phyloP scores from a whole-genome alignment of 2,888 invertebrate genomes.

The Antheraea assamensis region DNA sequence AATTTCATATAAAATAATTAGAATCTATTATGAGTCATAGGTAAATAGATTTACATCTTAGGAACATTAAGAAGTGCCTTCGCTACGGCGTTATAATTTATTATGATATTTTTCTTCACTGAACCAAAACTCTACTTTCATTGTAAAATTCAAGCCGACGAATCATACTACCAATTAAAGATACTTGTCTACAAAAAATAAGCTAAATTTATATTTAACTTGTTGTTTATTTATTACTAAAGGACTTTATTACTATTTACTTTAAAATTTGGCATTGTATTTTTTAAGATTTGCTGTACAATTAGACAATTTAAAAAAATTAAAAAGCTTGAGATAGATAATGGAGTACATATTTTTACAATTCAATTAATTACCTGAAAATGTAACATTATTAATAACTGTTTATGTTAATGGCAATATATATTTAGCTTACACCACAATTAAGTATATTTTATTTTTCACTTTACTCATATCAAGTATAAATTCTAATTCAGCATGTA shows the following conservation, averaged over 20 bases:
- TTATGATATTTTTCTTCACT: not conserved
- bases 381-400: not conserved
- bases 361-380: not conserved
- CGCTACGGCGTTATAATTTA: not conserved
- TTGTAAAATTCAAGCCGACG: no score
- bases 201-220: no score
- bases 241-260: not conserved
- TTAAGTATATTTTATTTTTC: not conserved
- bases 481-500: not conserved
- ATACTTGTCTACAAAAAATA: no score
- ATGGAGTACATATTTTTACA: no score
- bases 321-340: not conserved
- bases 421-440: not conserved
- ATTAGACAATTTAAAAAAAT: not conserved
- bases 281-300: not conserved
- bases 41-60: no score
- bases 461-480: not conserved
- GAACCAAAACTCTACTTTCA: no score
- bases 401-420: not conserved
- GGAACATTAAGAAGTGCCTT: not conserved
- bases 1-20: not conserved
- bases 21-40: no score
- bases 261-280: not conserved
- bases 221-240: not conserved
- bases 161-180: no score